Evolutionary conservation across 2,113 vertebrate genomes (phyloP).

Genomic region (Nibea albiflora): DNA sequence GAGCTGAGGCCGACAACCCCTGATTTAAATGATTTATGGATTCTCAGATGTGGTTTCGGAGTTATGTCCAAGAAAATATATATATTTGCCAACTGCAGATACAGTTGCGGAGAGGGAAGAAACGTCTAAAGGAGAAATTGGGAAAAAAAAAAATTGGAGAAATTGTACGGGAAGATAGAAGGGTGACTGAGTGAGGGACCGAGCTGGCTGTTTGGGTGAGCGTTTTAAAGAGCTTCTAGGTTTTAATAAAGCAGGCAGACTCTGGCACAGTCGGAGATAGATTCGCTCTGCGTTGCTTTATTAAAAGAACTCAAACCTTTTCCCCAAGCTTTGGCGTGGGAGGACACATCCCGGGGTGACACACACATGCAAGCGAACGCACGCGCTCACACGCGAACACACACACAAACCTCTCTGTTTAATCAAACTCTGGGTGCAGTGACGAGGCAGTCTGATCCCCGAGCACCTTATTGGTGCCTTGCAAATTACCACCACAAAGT

Average conservation of each 20-base stretch:
- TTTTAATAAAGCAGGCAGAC: constrained; percentile 57
- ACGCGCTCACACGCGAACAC: neutral
- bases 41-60: neutral
- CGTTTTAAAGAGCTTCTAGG: constrained; percentile 26
- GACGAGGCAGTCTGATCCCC: constrained; percentile 40
- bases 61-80: neutral
- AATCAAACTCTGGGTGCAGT: constrained; percentile 43
- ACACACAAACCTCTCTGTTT: constrained; percentile 33
- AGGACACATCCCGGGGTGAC: constrained; percentile 19
- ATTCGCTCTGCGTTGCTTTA: constrained; percentile 46
- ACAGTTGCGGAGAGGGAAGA: neutral
- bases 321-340: constrained; percentile 30
- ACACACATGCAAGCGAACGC: neutral
- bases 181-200: neutral
- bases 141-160: neutral
- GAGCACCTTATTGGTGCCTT: constrained; percentile 37
- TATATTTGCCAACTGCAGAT: neutral
- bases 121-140: neutral
- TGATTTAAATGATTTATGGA: neutral
- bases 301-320: constrained; percentile 56
- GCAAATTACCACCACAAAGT: constrained; percentile 49
- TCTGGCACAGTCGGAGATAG: neutral
- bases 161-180: neutral
- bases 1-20: too few relatives aligned
- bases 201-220: neutral